Percentiles rank a stretch among this genome's conserved stretches.
These are phyloP conservation scores for Neodiprion lecontei DNA, from an alignment of 1,140 invertebrate species.

Conservation along the genomic window DNA sequence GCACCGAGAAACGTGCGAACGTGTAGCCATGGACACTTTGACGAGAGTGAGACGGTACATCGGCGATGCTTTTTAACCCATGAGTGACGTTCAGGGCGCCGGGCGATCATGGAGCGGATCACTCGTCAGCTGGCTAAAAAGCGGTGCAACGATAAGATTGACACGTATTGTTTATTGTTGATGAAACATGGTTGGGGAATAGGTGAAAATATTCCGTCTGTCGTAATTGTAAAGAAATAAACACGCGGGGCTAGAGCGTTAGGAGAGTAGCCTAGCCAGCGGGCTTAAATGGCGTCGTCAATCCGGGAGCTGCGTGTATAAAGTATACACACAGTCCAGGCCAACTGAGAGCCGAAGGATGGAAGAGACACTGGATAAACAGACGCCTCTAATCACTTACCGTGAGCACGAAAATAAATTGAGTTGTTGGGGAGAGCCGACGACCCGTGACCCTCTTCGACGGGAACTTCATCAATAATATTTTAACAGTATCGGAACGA, in stretches of 20 bases:
- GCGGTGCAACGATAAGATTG: too few species aligned
- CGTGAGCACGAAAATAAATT: constrained; percentile 3
- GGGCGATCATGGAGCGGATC: too few species aligned
- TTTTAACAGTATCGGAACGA: not conserved
- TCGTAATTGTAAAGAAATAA: not conserved
- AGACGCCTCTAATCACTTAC: not conserved
- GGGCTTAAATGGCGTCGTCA: not conserved
- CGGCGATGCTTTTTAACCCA: too few species aligned
- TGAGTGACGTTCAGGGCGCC: too few species aligned
- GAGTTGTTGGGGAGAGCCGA: not conserved
- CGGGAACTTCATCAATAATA: not conserved
- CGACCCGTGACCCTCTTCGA: constrained; percentile 3
- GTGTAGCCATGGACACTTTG: too few species aligned
- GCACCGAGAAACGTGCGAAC: too few species aligned
- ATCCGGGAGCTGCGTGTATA: not conserved
- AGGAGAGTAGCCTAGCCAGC: not conserved
- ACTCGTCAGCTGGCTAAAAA: too few species aligned
- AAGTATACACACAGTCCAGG: not conserved
- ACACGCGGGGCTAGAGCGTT: not conserved
- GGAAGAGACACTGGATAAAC: not conserved
- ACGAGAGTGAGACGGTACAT: too few species aligned
- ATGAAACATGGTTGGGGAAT: not conserved
- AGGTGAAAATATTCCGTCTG: not conserved
- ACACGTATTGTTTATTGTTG: not conserved
- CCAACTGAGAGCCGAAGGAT: not conserved